Evolutionary conservation across 2,888 invertebrate species (phyloP).

Genomic region (Graphium colonna): DNA sequence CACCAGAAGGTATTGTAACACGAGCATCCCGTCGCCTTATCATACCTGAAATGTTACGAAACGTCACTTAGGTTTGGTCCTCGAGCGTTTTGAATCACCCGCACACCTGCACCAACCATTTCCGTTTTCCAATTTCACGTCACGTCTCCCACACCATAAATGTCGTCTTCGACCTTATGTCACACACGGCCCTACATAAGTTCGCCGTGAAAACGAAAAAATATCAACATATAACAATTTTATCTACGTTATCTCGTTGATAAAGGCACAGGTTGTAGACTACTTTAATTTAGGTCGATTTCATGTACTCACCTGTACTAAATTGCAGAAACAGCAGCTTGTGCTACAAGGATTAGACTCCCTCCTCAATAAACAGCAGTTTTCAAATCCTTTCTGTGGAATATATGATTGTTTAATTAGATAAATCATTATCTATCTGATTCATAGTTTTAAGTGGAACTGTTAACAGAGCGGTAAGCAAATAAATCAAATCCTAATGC

Average conservation of each 20-base stretch:
- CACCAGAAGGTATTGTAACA: slow-evolving; percentile 42
- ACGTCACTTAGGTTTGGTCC: neutral
- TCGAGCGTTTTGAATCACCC: slow-evolving; percentile 11
- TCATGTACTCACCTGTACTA: slow-evolving; percentile 40
- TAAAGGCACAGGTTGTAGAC: slow-evolving; percentile 57
- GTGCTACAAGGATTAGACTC: neutral
- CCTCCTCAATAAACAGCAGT: neutral
- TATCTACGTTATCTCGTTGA: slow-evolving; percentile 74
- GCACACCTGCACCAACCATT: slow-evolving; percentile 44
- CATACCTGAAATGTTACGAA: slow-evolving; percentile 55
- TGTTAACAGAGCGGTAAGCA: no score
- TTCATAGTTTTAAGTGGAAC: neutral
- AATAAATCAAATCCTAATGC: no score
- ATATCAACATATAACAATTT: slow-evolving; percentile 57
- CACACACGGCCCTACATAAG: slow-evolving; percentile 13
- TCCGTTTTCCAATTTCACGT: slow-evolving; percentile 34
- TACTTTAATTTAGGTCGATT: slow-evolving; percentile 67
- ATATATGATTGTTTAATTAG: neutral
- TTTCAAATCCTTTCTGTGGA: slow-evolving; percentile 7
- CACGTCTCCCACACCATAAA: slow-evolving; percentile 39
- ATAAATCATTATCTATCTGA: slow-evolving; percentile 3
- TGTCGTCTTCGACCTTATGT: slow-evolving; percentile 16
- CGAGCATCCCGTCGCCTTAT: slow-evolving; percentile 57
- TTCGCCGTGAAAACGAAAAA: slow-evolving; percentile 29
- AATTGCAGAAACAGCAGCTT: slow-evolving; percentile 26